Conservation (phyloP, 1,140 invertebrate species). For the Apis cerana region DNA sequence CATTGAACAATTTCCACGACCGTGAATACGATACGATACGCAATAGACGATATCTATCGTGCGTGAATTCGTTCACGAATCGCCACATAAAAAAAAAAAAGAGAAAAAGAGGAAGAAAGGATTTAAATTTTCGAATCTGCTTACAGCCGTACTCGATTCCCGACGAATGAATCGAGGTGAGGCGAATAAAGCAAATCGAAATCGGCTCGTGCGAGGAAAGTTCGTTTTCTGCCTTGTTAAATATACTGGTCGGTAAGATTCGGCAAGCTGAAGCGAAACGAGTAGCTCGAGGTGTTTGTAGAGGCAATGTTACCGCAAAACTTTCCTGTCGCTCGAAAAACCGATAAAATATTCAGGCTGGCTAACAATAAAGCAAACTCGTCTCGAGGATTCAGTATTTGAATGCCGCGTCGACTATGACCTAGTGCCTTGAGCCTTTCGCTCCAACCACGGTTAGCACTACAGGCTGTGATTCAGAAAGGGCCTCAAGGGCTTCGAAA, state of each 20-base stretch:
- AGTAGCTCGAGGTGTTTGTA: conserved; percentile 6
- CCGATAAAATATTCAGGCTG: conserved; percentile 44
- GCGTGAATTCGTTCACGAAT: no score
- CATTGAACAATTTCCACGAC: no score
- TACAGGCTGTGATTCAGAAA: conserved; percentile 41
- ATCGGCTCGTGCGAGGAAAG: not conserved
- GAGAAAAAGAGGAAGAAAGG: no score
- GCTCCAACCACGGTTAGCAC: conserved; percentile 42
- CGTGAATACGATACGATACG: no score
- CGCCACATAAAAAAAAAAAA: no score
- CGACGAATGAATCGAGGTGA: not conserved
- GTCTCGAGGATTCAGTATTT: conserved; percentile 23
- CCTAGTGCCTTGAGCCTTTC: conserved; percentile 48
- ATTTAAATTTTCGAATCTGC: no score
- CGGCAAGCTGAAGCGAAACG: not conserved
- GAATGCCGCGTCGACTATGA: conserved; percentile 36
- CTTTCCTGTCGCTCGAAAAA: conserved; percentile 23
- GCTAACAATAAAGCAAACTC: conserved; percentile 44
- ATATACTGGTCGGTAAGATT: not conserved
- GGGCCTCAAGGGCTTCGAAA: conserved; percentile 36
- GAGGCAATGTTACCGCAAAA: conserved; percentile 7
- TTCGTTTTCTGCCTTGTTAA: conserved; percentile 6
- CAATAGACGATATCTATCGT: no score
- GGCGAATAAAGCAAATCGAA: not conserved
- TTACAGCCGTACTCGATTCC: not conserved